These are phyloP conservation scores for Catocala sponsa DNA, from an alignment of 2,888 invertebrate genomes.

Conservation along the genomic window DNA sequence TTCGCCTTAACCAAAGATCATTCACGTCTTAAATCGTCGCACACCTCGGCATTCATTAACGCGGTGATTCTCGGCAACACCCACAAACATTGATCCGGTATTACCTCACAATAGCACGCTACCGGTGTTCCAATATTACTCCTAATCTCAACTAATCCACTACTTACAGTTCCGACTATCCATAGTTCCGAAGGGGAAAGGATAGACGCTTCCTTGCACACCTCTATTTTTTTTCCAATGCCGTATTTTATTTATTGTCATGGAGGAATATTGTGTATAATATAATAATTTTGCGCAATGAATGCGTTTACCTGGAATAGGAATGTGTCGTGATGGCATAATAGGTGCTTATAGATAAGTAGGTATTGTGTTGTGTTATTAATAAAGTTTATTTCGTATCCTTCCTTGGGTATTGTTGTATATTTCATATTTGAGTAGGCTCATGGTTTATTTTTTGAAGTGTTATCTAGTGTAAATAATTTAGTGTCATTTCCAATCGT, in stretches of 20 bases:
- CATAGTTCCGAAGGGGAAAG: slow-evolving; percentile 16
- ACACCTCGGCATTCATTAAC: slow-evolving; percentile 30
- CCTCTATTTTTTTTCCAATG: not conserved
- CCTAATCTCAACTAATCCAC: slow-evolving; percentile 52
- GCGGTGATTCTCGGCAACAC: slow-evolving; percentile 58
- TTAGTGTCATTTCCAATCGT: no score
- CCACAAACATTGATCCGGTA: slow-evolving; percentile 57
- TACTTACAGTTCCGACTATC: slow-evolving; percentile 45
- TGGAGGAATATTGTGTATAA: slow-evolving; percentile 3
- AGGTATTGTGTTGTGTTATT: slow-evolving; percentile 4
- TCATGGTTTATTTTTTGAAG: no score
- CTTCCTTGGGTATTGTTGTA: no score
- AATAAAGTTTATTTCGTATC: no score
- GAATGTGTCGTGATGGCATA: not conserved
- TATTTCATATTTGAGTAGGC: no score
- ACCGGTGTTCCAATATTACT: slow-evolving; percentile 26
- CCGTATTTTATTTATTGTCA: not conserved
- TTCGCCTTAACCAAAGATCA: slow-evolving; percentile 26
- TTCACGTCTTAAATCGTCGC: slow-evolving; percentile 24
- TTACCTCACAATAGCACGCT: slow-evolving; percentile 28
- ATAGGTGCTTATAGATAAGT: slow-evolving; percentile 14
- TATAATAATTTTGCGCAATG: slow-evolving; percentile 24
- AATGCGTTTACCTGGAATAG: slow-evolving; percentile 7
- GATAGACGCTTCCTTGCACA: slow-evolving; percentile 38
- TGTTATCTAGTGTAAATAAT: no score